phyloP scores from a whole-genome alignment of 30 jellyfish, hydroid and myxozoan genomes.

The Haliclystus octoradiatus region DNA sequence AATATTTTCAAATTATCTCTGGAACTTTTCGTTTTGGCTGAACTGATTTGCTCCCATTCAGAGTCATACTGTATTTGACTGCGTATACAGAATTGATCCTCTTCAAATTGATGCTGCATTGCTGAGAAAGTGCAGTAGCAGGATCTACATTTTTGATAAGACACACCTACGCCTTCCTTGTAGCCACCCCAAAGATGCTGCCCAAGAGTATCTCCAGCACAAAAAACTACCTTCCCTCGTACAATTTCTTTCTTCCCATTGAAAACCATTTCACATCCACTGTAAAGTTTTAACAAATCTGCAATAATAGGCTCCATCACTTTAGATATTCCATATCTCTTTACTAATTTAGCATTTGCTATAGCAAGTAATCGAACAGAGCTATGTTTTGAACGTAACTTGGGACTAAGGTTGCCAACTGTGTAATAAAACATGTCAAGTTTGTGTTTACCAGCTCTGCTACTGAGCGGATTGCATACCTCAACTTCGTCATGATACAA shows the following conservation, averaged over 20 bases:
- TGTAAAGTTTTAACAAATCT: conserved; percentile 5
- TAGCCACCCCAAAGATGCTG: conserved; percentile 33
- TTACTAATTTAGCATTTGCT: neutral
- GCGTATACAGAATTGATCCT: conserved; percentile 7
- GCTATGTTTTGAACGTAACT: neutral
- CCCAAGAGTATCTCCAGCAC: conserved; percentile 27
- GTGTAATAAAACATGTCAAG: neutral
- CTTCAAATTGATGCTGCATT: conserved; percentile 19
- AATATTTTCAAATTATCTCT: conserved; percentile 5
- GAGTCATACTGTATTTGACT: conserved; percentile 3
- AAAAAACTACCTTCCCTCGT: conserved; percentile 14
- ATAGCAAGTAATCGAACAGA: neutral
- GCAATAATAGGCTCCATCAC: neutral
- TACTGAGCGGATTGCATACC: neutral
- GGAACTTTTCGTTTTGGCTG: conserved; percentile 7
- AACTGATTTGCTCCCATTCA: conserved; percentile 10
- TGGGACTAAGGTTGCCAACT: neutral
- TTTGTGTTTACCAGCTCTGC: neutral
- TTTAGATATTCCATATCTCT: neutral
- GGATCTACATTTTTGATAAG: conserved; percentile 29
- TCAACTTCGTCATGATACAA: neutral
- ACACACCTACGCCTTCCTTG: conserved; percentile 22
- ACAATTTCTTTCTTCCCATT: conserved; percentile 4
- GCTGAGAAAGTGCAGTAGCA: conserved; percentile 19
- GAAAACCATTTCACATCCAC: conserved; percentile 6